Evolutionary conservation across 2,113 vertebrate species (phyloP), one percentile per base, ranked within the genome.

Genomic region (Podarcis muralis): DNA sequence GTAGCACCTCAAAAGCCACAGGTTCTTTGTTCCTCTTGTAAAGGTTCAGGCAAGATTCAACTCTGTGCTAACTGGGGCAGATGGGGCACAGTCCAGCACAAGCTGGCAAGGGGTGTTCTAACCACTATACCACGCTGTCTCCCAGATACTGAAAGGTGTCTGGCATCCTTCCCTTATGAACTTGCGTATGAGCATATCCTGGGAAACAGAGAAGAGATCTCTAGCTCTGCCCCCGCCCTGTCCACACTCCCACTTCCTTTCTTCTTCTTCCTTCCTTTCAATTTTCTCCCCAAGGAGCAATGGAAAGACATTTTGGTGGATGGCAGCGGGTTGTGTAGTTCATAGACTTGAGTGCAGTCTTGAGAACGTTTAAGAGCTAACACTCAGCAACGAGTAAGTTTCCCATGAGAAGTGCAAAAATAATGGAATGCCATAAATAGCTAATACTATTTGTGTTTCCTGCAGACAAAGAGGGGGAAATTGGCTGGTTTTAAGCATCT

Each of bases 321-420:
- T 83, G 81, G 77, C 43, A 90, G 53, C 11, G 83, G 88, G 83
- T 35, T 40, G 25, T 40, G 88, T 83, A 89, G 75, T 81, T 48
- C 91, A 93, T 90, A 95, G 92, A 92, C 89, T 81, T 93, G 91
- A 87, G 91, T 94, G 85, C 68, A 89, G 88, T 20, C 59, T 20
- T 62, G 48, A 53, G 48, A 53, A 53, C 48, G 11, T 53, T 68
- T 86, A 83, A 90, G 35, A 86, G 78, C 84, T 89, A 90, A 81
- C 69, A 87, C 87, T 77, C 71, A 90, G 32, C 84, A 80, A 40
- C 83, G 86, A 35, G 23, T 59, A 81, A n/a, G 82, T 92, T 95
- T 96, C 94, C 93, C 95, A 91, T 93, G 93, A 95, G 93, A 92
- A 95, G 91, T 80, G 92, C 93, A 90, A 88, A 87, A 89, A 84